A percentile compares a stretch with the other conserved stretches of the same genome.
Evolutionary conservation across 2,888 invertebrate genomes (phyloP).

Genomic region (Cyclophora albipunctata): DNA sequence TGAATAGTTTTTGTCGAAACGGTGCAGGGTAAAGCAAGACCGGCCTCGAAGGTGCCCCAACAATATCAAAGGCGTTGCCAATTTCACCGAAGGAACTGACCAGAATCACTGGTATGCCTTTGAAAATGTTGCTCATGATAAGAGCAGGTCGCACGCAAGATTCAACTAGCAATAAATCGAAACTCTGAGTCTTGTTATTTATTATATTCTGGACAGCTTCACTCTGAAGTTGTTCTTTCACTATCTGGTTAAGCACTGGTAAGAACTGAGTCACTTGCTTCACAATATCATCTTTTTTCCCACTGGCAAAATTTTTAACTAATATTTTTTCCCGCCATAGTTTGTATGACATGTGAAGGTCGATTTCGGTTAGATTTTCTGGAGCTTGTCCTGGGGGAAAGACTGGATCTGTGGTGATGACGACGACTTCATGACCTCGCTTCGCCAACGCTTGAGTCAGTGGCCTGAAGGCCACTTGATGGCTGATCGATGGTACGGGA

Average conservation of each 20-base stretch:
- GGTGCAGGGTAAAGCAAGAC: conserved; percentile 27
- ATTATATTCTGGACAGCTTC: conserved; percentile 22
- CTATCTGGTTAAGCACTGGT: conserved; percentile 3
- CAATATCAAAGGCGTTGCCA: conserved; percentile 13
- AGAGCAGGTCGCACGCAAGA: conserved; percentile 15
- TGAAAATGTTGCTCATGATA: conserved; percentile 20
- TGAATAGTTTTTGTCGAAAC: conserved; percentile 19
- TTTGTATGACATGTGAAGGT: conserved; percentile 32
- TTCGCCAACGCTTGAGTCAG: conserved; percentile 43
- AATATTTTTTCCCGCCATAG: conserved; percentile 12
- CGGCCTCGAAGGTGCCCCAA: conserved; percentile 28
- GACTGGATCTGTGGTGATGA: conserved; percentile 47
- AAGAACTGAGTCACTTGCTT: conserved; percentile 6
- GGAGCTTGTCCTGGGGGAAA: conserved; percentile 26
- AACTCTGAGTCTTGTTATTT: conserved; percentile 10
- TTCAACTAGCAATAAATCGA: conserved; percentile 24
- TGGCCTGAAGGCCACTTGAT: conserved; percentile 46
- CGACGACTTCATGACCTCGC: conserved; percentile 51
- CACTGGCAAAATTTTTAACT: conserved; percentile 7
- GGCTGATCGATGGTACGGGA: conserved; percentile 50
- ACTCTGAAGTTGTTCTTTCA: conserved; percentile 18
- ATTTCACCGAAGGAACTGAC: conserved; percentile 29
- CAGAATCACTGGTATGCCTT: conserved; percentile 23
- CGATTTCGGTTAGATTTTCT: conserved; percentile 48
- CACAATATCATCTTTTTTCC: conserved; percentile 11